These are phyloP conservation scores for Girardinus metallicus DNA, from an alignment of 2,797 vertebrate genomes.

Conservation along the genomic window DNA sequence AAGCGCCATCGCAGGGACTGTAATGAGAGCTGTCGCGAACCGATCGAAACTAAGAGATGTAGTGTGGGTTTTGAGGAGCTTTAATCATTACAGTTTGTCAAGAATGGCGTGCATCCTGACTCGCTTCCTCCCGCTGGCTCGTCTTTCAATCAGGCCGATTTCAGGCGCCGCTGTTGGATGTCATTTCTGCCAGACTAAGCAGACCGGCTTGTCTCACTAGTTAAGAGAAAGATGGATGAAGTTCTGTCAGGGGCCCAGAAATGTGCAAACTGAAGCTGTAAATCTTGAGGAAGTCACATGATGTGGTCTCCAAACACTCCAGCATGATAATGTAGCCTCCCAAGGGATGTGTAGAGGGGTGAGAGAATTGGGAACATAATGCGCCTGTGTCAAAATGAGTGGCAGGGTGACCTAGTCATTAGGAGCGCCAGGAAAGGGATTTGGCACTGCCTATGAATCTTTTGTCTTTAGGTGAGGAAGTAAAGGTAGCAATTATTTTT, in stretches of 20 bases:
- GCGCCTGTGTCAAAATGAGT: slow-evolving; percentile 13
- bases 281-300: slow-evolving; percentile 33
- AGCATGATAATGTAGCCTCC: slow-evolving; percentile 30
- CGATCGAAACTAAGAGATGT: slow-evolving; percentile 34
- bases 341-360: slow-evolving; percentile 14
- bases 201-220: slow-evolving; percentile 18
- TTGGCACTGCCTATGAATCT: not conserved
- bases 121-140: slow-evolving; percentile 25
- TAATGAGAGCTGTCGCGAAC: slow-evolving; percentile 50
- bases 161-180: slow-evolving; percentile 31
- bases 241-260: slow-evolving; percentile 42
- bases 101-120: slow-evolving; percentile 41
- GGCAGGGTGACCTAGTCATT: slow-evolving; percentile 29
- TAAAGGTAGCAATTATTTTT: not conserved
- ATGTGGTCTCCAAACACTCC: slow-evolving; percentile 16
- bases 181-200: slow-evolving; percentile 42
- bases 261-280: slow-evolving; percentile 44
- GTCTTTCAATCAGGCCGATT: slow-evolving; percentile 48
- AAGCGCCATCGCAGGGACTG: slow-evolving; percentile 9
- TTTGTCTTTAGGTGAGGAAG: not conserved
- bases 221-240: slow-evolving; percentile 48
- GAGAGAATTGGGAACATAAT: slow-evolving; percentile 15
- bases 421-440: slow-evolving; percentile 4
- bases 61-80: slow-evolving; percentile 44
- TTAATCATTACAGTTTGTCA: slow-evolving; percentile 65